Percentiles rank a stretch among this genome's conserved stretches.
phyloP scores from a whole-genome alignment of 2,113 vertebrate genomes.

The Lepus americanus region DNA sequence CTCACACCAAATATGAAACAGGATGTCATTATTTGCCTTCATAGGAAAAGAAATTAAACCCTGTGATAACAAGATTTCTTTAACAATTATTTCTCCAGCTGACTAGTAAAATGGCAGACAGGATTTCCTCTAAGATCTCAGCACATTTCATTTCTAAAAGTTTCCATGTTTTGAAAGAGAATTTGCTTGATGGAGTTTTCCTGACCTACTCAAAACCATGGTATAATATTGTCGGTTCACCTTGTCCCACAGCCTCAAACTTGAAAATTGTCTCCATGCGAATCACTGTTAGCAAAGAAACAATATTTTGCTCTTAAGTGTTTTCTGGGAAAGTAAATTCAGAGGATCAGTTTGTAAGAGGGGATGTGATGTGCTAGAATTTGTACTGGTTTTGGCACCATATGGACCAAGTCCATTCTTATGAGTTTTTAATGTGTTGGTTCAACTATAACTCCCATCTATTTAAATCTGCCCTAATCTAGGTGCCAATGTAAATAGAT shows the following conservation, averaged over 20 bases:
- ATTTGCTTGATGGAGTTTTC: background rate
- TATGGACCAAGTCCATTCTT: background rate
- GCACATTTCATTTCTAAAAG: background rate
- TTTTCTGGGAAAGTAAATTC: background rate
- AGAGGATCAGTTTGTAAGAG: background rate
- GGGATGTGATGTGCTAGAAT: background rate
- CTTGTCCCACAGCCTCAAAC: too few relatives aligned
- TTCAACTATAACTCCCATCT: background rate
- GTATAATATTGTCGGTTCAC: background rate
- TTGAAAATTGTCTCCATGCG: background rate
- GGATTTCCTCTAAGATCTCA: background rate
- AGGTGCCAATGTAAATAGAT: background rate
- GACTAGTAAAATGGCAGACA: background rate
- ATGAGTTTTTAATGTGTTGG: background rate
- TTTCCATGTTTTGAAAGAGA: background rate
- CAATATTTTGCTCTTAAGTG: background rate
- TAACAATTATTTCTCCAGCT: background rate
- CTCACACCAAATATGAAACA: background rate
- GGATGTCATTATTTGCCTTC: background rate
- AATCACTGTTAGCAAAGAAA: background rate
- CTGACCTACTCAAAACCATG: background rate
- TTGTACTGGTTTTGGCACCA: background rate
- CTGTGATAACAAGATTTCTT: accelerated
- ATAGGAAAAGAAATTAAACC: background rate
- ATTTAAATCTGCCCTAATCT: background rate